Conservation (phyloP, 2,888 invertebrate species). For the Agyllia agylla region DNA sequence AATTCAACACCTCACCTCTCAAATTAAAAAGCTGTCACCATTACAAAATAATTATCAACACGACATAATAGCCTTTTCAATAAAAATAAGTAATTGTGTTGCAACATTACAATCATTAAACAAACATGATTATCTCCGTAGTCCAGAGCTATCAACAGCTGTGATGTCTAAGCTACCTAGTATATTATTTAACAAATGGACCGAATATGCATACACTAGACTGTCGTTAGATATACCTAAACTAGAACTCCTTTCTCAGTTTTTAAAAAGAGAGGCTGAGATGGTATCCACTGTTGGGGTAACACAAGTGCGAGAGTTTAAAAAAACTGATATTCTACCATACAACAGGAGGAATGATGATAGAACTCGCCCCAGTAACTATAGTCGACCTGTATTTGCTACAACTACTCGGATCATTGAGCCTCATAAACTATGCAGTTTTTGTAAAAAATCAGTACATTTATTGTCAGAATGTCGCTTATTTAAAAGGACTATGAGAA, state of each 20-base stretch:
- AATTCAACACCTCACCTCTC: slow-evolving; percentile 4
- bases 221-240: slow-evolving; percentile 18
- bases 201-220: slow-evolving; percentile 8
- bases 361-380: not conserved
- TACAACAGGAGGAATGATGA: not conserved
- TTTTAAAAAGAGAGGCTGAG: not conserved
- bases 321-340: not conserved
- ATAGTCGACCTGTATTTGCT: not conserved
- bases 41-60: slow-evolving; percentile 20
- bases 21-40: slow-evolving; percentile 13
- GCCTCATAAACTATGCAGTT: not conserved
- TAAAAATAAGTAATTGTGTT: slow-evolving; percentile 22
- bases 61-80: slow-evolving; percentile 7
- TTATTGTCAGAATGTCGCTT: slow-evolving; percentile 54
- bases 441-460: slow-evolving; percentile 33
- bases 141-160: slow-evolving; percentile 21
- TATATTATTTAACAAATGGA: slow-evolving; percentile 24
- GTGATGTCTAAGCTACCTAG: slow-evolving; percentile 14
- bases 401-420: not conserved
- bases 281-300: not conserved
- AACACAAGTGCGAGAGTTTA: not conserved
- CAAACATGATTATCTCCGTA: slow-evolving; percentile 1
- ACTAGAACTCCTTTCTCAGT: not conserved
- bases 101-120: slow-evolving; percentile 4
- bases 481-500: slow-evolving; percentile 65